Conservation (phyloP, 2,113 vertebrate species). For the western clawed frog (Xenopus tropicalis) region UCB_Xtro_10.0 CM004444.2:118515501-118516000, state of each 20-base stretch:
- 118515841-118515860: neutral
- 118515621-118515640: no score
- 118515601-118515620: no score
- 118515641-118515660: no score
- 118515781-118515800: neutral
- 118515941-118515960: slow-evolving; percentile 41
- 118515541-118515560: no score
- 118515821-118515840: neutral
- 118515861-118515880: neutral
- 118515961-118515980: slow-evolving; percentile 42
- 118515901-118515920: slow-evolving; percentile 11
- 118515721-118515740: neutral
- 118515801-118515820: neutral
- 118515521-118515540: no score
- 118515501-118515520: no score
- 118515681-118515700: slow-evolving; percentile 3
- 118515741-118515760: no score
- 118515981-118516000: slow-evolving; percentile 32
- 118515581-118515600: no score
- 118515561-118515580: no score
- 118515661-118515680: no score
- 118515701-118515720: neutral
- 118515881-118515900: slow-evolving; percentile 12
- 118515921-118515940: slow-evolving; percentile 11
- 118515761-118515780: slow-evolving; percentile 14